Percentiles rank a stretch among this genome's conserved stretches.
phyloP scores from a whole-genome alignment of 2,797 vertebrate species.

The Chaunax sp. region DNA sequence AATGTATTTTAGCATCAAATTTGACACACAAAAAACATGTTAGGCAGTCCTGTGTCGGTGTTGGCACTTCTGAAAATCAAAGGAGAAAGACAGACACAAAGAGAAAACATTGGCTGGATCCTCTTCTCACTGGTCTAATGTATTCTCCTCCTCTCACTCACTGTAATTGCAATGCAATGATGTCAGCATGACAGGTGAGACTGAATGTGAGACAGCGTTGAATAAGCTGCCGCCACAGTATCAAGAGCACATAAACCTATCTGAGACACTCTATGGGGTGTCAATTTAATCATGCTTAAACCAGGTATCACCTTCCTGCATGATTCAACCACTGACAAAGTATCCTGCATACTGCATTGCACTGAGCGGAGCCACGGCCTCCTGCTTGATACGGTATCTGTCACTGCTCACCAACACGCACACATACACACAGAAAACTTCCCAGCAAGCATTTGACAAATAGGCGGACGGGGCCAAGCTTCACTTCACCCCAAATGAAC shows the following conservation, averaged over 20 bases:
- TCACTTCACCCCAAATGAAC: not conserved
- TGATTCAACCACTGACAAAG: slow-evolving; percentile 81
- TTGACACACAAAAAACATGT: not conserved
- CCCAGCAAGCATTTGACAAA: slow-evolving; percentile 19
- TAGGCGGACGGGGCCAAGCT: not conserved
- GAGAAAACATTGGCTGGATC: slow-evolving; percentile 46
- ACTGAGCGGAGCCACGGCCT: slow-evolving; percentile 50
- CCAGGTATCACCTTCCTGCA: slow-evolving; percentile 81
- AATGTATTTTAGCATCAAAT: not conserved
- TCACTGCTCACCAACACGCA: slow-evolving; percentile 51
- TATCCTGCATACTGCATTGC: slow-evolving; percentile 69
- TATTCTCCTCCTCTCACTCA: slow-evolving; percentile 74
- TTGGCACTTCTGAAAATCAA: slow-evolving; percentile 25
- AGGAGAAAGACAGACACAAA: slow-evolving; percentile 29
- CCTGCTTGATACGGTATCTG: slow-evolving; percentile 67
- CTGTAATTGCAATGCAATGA: slow-evolving; percentile 82
- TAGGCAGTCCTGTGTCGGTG: not conserved
- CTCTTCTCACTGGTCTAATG: slow-evolving; percentile 46
- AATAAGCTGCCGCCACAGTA: slow-evolving; percentile 78
- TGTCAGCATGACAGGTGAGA: slow-evolving; percentile 82
- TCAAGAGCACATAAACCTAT: slow-evolving; percentile 78
- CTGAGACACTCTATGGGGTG: slow-evolving; percentile 84
- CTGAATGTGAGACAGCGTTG: slow-evolving; percentile 78
- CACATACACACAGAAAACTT: slow-evolving; percentile 40
- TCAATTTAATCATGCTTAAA: slow-evolving; percentile 85